phyloP scores from a whole-genome alignment of 92 coral and sea anemone genomes.

The Zoanthus sansibaricus region DNA sequence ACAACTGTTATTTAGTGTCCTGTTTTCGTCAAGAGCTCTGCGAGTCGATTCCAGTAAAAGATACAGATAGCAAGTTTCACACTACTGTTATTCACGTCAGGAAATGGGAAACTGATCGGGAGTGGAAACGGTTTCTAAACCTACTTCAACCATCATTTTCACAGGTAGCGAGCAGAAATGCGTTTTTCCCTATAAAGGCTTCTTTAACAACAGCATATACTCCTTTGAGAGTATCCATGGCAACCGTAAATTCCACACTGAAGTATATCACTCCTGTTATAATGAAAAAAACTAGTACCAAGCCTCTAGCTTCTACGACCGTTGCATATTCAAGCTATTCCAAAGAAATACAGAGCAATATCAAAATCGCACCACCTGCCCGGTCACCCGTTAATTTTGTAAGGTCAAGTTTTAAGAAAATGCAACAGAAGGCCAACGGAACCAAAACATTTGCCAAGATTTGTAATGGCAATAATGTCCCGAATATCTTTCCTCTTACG shows the following conservation, averaged over 20 bases:
- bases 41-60: conserved; percentile 68
- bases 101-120: conserved; percentile 55
- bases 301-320: neutral
- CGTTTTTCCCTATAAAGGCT: neutral
- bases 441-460: too few species aligned
- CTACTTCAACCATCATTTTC: conserved; percentile 69
- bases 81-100: conserved; percentile 73
- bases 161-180: neutral
- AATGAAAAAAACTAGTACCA: neutral
- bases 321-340: neutral
- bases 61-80: conserved; percentile 50
- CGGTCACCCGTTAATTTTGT: conserved; percentile 24
- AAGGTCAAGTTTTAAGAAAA: conserved; percentile 45
- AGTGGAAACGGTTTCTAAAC: conserved; percentile 57
- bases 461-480: too few species aligned
- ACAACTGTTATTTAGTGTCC: conserved; percentile 75
- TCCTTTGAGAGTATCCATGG: neutral
- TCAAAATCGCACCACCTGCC: conserved; percentile 24
- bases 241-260: neutral
- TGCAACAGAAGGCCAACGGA: conserved; percentile 3
- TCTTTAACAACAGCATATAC: neutral
- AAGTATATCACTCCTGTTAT: neutral
- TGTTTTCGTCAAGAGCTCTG: conserved; percentile 70
- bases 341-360: neutral
- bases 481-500: too few species aligned